A percentile compares a stretch with the other conserved stretches of the same genome.
These are phyloP conservation scores for Papilio gigon DNA, from an alignment of 2,888 invertebrate species.

Conservation along the genomic window DNA sequence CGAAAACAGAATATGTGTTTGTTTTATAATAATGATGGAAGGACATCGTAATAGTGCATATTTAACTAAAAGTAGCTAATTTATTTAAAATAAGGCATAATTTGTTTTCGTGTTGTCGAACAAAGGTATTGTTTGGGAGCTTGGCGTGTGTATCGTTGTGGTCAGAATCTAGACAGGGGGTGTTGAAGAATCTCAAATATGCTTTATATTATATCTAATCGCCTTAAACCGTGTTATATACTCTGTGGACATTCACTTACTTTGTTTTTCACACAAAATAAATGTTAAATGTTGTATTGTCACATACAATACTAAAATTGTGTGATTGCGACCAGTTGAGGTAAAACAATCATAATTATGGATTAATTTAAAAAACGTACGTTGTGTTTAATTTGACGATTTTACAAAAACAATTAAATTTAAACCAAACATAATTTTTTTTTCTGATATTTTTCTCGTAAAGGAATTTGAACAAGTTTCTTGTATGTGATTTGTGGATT, in stretches of 20 bases:
- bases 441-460: not conserved
- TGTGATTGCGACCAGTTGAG: no score
- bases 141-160: slow-evolving; percentile 21
- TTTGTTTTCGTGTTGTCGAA: slow-evolving; percentile 18
- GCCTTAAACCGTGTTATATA: slow-evolving; percentile 19
- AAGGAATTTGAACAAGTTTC: no score
- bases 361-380: no score
- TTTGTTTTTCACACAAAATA: no score
- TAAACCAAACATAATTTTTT: no score
- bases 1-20: slow-evolving; percentile 20
- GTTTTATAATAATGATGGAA: not conserved
- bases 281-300: no score
- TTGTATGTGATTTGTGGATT: no score
- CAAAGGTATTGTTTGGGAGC: slow-evolving; percentile 16
- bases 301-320: no score
- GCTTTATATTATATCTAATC: slow-evolving; percentile 35
- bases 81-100: not conserved
- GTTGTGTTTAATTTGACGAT: not conserved
- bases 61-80: not conserved
- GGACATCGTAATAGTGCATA: not conserved
- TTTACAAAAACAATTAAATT: not conserved
- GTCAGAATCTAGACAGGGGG: slow-evolving; percentile 18
- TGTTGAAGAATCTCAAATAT: slow-evolving; percentile 36
- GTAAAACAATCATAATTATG: no score
- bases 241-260: slow-evolving; percentile 17